Percentiles rank a stretch among this genome's conserved stretches.
These are phyloP conservation scores for Centruroides vittatus DNA, from an alignment of 1,140 invertebrate genomes.

Conservation along the genomic window DNA sequence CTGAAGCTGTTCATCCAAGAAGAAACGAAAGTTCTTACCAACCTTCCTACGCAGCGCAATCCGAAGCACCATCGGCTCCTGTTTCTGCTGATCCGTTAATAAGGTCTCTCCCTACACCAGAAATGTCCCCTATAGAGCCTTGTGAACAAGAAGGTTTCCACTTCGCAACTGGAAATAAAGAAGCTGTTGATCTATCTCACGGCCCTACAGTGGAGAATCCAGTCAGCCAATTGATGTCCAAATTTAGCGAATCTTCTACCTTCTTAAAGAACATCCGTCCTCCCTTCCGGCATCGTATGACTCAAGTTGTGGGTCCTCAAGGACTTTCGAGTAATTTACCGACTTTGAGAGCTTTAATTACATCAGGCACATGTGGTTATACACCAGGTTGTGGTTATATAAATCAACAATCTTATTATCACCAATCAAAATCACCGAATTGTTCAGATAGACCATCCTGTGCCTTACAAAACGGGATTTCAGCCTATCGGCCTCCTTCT, in stretches of 20 bases:
- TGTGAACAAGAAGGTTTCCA: conserved; percentile 33
- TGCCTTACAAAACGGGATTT: too few relatives aligned
- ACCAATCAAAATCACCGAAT: too few relatives aligned
- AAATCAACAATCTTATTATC: too few relatives aligned
- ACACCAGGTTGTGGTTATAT: too few relatives aligned
- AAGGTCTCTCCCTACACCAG: conserved; percentile 46
- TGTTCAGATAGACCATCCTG: too few relatives aligned
- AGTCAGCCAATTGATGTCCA: conserved; percentile 20
- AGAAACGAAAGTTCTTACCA: not conserved
- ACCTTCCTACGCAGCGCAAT: too few relatives aligned
- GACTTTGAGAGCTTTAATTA: too few relatives aligned
- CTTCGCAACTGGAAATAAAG: not conserved
- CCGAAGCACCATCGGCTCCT: not conserved
- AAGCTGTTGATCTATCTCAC: not conserved
- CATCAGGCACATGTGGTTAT: too few relatives aligned
- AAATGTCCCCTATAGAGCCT: conserved; percentile 51
- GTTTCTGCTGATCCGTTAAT: not conserved
- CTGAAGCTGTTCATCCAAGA: not conserved
- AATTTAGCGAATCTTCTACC: conserved; percentile 21
- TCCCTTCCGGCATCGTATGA: conserved; percentile 8
- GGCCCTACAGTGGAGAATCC: conserved; percentile 11
- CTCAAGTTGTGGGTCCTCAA: too few relatives aligned
- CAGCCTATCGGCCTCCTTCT: too few relatives aligned
- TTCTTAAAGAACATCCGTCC: conserved; percentile 21
- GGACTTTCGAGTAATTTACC: too few relatives aligned